Evolutionary conservation across 2,888 invertebrate species (phyloP).

Genomic region (Orchestes rusci): DNA sequence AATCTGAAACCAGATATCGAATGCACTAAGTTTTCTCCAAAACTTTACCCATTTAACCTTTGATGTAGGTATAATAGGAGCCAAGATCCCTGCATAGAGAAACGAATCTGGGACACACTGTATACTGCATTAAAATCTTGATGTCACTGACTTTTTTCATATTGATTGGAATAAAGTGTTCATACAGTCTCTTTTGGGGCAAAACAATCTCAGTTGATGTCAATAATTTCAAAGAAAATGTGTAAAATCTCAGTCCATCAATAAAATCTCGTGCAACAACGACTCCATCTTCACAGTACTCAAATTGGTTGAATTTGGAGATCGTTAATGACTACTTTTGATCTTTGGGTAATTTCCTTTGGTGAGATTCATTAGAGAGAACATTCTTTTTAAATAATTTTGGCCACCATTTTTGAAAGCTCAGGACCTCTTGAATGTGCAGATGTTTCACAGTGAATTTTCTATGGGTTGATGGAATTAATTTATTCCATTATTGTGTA

Average conservation of each 20-base stretch:
- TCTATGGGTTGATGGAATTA: conserved; percentile 5
- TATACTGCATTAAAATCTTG: conserved; percentile 7
- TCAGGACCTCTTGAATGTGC: background rate
- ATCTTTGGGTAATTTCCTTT: conserved; percentile 6
- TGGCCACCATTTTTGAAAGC: conserved; percentile 7
- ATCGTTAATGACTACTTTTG: conserved; percentile 2
- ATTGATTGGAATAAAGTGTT: conserved; percentile 5
- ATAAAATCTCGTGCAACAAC: conserved; percentile 4
- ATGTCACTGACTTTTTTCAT: conserved; percentile 3
- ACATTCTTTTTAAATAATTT: conserved; percentile 8
- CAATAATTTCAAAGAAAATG: conserved; percentile 8
- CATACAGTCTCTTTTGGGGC: conserved; percentile 5
- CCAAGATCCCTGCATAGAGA: too few relatives aligned
- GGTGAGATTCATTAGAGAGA: conserved; percentile 2
- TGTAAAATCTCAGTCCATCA: conserved; percentile 6
- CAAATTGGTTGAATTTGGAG: conserved; percentile 7
- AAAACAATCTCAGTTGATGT: conserved; percentile 3
- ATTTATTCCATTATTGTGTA: conserved; percentile 5
- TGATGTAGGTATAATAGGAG: too few relatives aligned
- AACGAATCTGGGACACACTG: too few relatives aligned
- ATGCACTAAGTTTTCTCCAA: too few relatives aligned
- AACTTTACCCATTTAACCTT: too few relatives aligned
- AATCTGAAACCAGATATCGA: too few relatives aligned
- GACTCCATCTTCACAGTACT: conserved; percentile 3
- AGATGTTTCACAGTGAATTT: conserved; percentile 6